phyloP scores from a whole-genome alignment of 2,888 invertebrate genomes.

The Frankliniella intonsa region DNA sequence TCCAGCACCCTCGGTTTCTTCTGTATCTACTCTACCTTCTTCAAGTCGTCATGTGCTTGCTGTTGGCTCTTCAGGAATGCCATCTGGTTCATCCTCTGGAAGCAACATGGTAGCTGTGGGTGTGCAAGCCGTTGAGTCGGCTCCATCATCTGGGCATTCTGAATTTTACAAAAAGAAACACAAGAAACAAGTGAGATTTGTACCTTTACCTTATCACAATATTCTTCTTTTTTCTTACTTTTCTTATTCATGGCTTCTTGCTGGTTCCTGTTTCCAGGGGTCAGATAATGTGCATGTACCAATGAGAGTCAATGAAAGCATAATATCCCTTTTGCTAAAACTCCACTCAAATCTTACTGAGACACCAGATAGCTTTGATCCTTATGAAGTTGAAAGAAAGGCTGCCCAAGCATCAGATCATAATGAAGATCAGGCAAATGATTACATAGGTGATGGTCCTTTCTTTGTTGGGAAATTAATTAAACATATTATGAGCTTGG shows the following conservation, averaged over 20 bases:
- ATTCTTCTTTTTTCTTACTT: neutral
- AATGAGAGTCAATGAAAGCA: constrained; percentile 67
- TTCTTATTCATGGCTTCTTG: neutral
- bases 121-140: neutral
- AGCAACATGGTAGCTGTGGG: neutral
- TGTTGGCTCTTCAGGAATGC: neutral
- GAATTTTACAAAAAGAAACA: constrained; percentile 11
- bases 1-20: neutral
- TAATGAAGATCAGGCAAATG: constrained; percentile 33
- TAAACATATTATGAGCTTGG: constrained; percentile 66
- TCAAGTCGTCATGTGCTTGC: neutral
- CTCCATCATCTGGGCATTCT: neutral
- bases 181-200: neutral
- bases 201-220: neutral
- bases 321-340: constrained; percentile 82
- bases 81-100: neutral
- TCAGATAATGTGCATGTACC: constrained; percentile 3
- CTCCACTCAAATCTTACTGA: constrained; percentile 86
- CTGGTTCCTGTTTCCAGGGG: neutral
- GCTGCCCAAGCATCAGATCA: neutral
- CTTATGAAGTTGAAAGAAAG: constrained; percentile 42
- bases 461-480: constrained; percentile 78
- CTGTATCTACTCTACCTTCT: neutral
- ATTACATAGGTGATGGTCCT: constrained; percentile 76
- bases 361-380: constrained; percentile 68